Base-by-base conservation (phyloP, 1,140 invertebrate species). In the Hesperophylax magnus region DNA sequence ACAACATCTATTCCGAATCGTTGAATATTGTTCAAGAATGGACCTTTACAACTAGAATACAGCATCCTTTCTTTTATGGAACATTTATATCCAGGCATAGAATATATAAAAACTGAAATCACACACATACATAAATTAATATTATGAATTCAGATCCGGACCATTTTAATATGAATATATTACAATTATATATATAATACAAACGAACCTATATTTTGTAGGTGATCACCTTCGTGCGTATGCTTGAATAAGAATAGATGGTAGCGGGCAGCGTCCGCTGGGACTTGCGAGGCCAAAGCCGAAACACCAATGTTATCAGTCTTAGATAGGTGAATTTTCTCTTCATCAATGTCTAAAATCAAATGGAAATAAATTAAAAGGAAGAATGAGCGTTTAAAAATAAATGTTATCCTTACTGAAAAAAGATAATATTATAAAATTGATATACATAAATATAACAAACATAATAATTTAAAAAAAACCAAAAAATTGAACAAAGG, bases 61-160 rank as follows among this genome's bases (percentile, higher is more conserved):
- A 99, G 91, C 98, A 99, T 99, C 85, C 98, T 92, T 88, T 99
- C 97, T 88, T 98, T 98, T 81, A 99, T 97, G 80, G 96, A 94
- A 86, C 97, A 98, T 65, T 91, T 95, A 87, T 98, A 98, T 9
- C 97, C 97, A 22, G 98, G 98, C 96, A 99, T 98, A 14, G 97
- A 98, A 89, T 99, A 99, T 85, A 99, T 97, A 88, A 99, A 99
- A 65, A 99, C 96, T 97, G 91, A 86, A 93, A 93, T 69, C 18
- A 65, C 60, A 47, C 39, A 47, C 39, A 47, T 47, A 47, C 6
- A 47, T 47, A 9, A 14, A 47, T 39, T 39, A 8, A 9, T 3
- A 2, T 47, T 47, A 14, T 47, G 39, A 47, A 47, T 47, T 47
- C 6, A 47, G 39, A 47, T 14, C 11, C 11, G 0, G 11, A 47